These are phyloP conservation scores for Leptinotarsa haldemani DNA, from an alignment of 2,888 invertebrate genomes.

Conservation along the genomic window DNA sequence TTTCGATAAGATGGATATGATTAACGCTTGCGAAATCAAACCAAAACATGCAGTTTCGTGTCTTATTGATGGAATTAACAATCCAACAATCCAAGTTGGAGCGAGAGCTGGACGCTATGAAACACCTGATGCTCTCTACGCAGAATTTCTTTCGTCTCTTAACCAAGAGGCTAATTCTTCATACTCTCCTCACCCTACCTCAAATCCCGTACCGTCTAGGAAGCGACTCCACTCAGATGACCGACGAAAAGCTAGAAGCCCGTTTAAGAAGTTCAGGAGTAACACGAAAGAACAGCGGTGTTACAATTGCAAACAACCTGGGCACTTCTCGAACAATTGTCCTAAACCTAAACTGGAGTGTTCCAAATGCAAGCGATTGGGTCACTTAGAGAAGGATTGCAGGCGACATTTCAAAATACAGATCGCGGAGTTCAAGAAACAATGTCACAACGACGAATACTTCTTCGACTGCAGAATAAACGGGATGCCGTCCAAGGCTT, in stretches of 20 bases:
- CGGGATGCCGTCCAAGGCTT: slow-evolving; percentile 21
- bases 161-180: background rate
- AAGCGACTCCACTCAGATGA: slow-evolving; percentile 1
- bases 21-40: slow-evolving; percentile 31
- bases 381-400: slow-evolving; percentile 19
- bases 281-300: slow-evolving; percentile 11
- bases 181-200: background rate
- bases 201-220: background rate
- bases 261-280: slow-evolving; percentile 1
- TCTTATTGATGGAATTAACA: slow-evolving; percentile 35
- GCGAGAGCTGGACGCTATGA: slow-evolving; percentile 37
- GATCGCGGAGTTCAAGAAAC: background rate
- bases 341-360: slow-evolving; percentile 22
- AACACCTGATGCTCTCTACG: slow-evolving; percentile 25
- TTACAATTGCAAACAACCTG: slow-evolving; percentile 21
- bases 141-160: slow-evolving; percentile 10
- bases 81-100: slow-evolving; percentile 35
- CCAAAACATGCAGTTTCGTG: slow-evolving; percentile 35
- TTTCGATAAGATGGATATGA: slow-evolving; percentile 37
- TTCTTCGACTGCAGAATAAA: slow-evolving; percentile 31
- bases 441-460: slow-evolving; percentile 24
- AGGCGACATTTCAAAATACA: background rate
- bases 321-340: slow-evolving; percentile 24
- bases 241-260: slow-evolving; percentile 14
- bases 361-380: slow-evolving; percentile 15